Percentiles rank a stretch among this genome's conserved stretches.
Conservation (phyloP, 2,888 invertebrate species). For the Epinotia ramella region DNA sequence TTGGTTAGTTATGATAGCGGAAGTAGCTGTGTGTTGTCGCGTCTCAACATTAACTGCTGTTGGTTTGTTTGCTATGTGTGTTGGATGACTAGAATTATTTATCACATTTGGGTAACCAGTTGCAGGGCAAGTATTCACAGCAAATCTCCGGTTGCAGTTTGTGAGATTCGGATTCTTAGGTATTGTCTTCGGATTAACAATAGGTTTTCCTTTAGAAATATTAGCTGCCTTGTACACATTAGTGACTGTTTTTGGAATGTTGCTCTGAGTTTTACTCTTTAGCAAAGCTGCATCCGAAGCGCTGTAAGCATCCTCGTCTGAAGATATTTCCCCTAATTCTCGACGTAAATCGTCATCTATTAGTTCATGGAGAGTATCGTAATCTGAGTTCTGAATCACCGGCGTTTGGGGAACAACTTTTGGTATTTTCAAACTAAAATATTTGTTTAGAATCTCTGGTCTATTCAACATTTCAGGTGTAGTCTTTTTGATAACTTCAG, state of each 20-base stretch:
- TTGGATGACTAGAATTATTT: neutral
- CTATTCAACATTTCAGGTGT: constrained; percentile 39
- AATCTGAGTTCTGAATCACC: constrained; percentile 72
- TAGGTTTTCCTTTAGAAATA: constrained; percentile 18
- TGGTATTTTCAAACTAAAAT: constrained; percentile 50
- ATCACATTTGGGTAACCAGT: constrained; percentile 21
- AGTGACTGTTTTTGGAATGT: constrained; percentile 9
- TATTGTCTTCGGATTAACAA: constrained; percentile 8
- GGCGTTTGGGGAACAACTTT: constrained; percentile 69
- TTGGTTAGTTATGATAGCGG: constrained; percentile 22
- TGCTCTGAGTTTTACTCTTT: constrained; percentile 48
- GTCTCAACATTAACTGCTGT: constrained; percentile 8
- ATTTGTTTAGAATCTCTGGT: constrained; percentile 52
- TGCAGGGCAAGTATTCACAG: constrained; percentile 5
- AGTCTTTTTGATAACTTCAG: constrained; percentile 39
- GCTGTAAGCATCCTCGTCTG: constrained; percentile 68
- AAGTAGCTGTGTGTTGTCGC: constrained; percentile 2
- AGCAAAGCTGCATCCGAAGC: constrained; percentile 46
- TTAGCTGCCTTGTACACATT: constrained; percentile 17
- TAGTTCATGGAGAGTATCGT: constrained; percentile 77
- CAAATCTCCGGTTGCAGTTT: neutral
- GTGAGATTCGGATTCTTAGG: constrained; percentile 7
- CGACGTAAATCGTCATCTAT: constrained; percentile 77
- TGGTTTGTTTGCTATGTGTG: constrained; percentile 2
- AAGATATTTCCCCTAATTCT: constrained; percentile 77